Conservation (phyloP, 2,888 invertebrate genomes). For the Coelogynopora nodosa region DNA sequence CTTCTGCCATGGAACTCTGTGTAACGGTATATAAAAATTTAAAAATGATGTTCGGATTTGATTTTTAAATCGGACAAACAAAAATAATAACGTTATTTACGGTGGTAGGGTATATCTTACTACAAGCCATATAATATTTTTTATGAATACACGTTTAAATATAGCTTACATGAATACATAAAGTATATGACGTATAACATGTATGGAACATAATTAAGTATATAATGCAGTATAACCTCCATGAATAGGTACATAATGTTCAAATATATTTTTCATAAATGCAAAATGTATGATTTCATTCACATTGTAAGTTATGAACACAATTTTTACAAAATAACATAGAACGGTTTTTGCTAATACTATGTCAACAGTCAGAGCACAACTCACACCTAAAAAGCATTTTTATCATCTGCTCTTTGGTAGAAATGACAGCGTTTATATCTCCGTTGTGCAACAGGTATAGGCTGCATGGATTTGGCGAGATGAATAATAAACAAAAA, state of each 20-base stretch:
- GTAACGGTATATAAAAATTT: background rate
- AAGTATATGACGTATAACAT: background rate
- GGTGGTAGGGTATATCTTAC: background rate
- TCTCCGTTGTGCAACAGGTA: background rate
- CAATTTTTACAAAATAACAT: background rate
- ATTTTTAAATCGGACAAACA: background rate
- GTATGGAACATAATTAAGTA: no score
- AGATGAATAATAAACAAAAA: background rate
- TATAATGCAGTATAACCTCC: background rate
- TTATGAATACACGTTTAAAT: background rate
- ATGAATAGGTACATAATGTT: background rate
- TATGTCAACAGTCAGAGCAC: background rate
- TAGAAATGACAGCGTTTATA: background rate
- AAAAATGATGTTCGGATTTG: background rate
- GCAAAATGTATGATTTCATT: background rate
- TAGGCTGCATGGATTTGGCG: background rate
- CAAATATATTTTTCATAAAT: background rate
- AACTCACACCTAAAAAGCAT: background rate
- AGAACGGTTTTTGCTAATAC: background rate
- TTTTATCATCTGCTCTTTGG: background rate
- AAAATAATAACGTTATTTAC: background rate
- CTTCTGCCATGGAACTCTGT: background rate
- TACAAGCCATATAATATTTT: background rate
- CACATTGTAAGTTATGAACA: background rate
- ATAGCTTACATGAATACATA: background rate